phyloP scores from a whole-genome alignment of 2,113 vertebrate genomes.

The Crotophaga sulcirostris region DNA sequence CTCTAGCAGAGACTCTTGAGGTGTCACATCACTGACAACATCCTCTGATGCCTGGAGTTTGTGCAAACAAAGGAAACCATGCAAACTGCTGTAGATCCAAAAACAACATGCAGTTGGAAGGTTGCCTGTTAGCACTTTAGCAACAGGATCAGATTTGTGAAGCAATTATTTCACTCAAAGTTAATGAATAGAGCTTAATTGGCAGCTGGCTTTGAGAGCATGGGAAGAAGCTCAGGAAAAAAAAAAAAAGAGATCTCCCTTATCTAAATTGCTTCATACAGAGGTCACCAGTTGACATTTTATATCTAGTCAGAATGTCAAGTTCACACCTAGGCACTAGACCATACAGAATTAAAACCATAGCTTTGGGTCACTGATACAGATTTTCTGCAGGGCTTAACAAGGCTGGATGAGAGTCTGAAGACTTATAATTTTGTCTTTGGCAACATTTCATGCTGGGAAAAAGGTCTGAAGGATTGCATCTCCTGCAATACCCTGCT shows the following conservation, averaged over 20 bases:
- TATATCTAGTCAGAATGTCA: not conserved
- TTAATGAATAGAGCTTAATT: not conserved
- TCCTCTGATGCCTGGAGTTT: not conserved
- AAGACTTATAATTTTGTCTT: not conserved
- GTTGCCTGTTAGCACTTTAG: not conserved
- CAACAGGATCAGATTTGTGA: not conserved
- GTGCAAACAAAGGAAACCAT: not conserved
- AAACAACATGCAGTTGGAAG: not conserved
- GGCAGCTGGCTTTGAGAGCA: not conserved
- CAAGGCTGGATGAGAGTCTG: not conserved
- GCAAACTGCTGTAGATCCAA: not conserved
- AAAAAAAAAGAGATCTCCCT: not conserved
- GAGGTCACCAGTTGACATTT: not conserved
- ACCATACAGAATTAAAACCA: not conserved
- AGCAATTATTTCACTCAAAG: not conserved
- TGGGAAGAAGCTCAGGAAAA: not conserved
- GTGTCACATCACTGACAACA: not conserved
- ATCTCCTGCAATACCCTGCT: not conserved
- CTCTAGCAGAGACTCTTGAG: not conserved
- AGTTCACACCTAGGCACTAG: not conserved
- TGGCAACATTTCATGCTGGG: not conserved
- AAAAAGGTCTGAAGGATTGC: not conserved
- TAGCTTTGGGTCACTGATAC: not conserved
- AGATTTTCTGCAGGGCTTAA: not conserved
- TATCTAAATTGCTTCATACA: not conserved